Evolutionary conservation across 2,888 invertebrate species (phyloP).

Genomic region (Noctua fimbriata): DNA sequence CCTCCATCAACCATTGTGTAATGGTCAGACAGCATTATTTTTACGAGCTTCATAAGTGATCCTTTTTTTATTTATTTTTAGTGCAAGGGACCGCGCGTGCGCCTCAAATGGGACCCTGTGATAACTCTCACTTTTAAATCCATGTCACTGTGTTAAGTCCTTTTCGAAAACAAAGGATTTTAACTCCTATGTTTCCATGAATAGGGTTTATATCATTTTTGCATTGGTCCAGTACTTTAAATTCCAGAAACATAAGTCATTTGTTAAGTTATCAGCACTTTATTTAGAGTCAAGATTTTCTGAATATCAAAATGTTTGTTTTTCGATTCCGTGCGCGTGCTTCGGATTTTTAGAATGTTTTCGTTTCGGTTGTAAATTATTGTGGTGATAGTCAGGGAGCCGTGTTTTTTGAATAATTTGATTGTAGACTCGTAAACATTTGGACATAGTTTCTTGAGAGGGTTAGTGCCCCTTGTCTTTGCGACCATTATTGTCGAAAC

Average conservation of each 20-base stretch:
- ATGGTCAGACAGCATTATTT: slow-evolving; percentile 78
- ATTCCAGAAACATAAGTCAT: slow-evolving; percentile 89
- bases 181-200: slow-evolving; percentile 58
- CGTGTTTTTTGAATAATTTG: slow-evolving; percentile 49
- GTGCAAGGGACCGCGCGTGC: slow-evolving; percentile 87
- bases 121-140: slow-evolving; percentile 90
- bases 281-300: slow-evolving; percentile 87
- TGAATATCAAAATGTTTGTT: slow-evolving; percentile 82
- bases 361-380: slow-evolving; percentile 72
- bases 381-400: slow-evolving; percentile 68
- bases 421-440: slow-evolving; percentile 27
- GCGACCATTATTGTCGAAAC: neutral
- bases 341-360: slow-evolving; percentile 76
- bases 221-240: slow-evolving; percentile 74
- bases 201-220: slow-evolving; percentile 66
- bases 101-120: slow-evolving; percentile 88
- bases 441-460: slow-evolving; percentile 13
- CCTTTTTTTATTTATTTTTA: slow-evolving; percentile 75
- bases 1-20: slow-evolving; percentile 75
- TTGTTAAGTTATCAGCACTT: slow-evolving; percentile 90
- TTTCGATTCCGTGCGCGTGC: slow-evolving; percentile 75
- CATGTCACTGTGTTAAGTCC: slow-evolving; percentile 81
- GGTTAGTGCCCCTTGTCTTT: slow-evolving; percentile 21
- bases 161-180: slow-evolving; percentile 60
- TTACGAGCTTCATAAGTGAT: slow-evolving; percentile 77